Percentiles rank a stretch among this genome's conserved stretches.
These are phyloP conservation scores for Magallana ariakensis DNA, from an alignment of 1,140 invertebrate species.

Conservation along the genomic window DNA sequence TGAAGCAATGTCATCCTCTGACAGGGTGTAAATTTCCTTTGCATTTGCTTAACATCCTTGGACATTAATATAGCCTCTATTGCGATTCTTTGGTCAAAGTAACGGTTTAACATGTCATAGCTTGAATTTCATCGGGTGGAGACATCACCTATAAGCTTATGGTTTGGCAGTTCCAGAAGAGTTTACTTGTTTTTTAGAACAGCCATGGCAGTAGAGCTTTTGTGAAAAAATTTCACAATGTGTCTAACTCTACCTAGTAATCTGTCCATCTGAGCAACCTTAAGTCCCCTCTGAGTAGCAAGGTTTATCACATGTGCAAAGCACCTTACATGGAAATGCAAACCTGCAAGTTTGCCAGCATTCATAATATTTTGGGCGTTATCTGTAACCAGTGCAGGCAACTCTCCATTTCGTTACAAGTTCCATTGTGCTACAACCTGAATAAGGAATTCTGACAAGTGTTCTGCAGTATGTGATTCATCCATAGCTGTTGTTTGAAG, in stretches of 20 bases:
- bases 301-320: conserved; percentile 56
- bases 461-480: conserved; percentile 46
- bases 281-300: conserved; percentile 33
- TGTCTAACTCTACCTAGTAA: conserved; percentile 36
- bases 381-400: conserved; percentile 9
- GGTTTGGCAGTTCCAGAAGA: conserved; percentile 13
- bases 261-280: conserved; percentile 13
- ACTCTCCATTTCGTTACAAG: neutral
- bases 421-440: neutral
- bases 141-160: conserved; percentile 3
- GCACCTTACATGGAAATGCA: conserved; percentile 48
- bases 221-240: conserved; percentile 46
- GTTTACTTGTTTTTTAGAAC: conserved; percentile 37
- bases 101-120: conserved; percentile 26
- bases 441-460: conserved; percentile 53
- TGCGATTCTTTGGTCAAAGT: neutral
- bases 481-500: conserved; percentile 56
- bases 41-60: conserved; percentile 22
- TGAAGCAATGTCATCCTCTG: too few relatives aligned
- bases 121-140: neutral
- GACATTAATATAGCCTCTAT: neutral
- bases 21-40: neutral
- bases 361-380: conserved; percentile 38
- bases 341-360: conserved; percentile 35
- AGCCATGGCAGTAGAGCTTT: conserved; percentile 39